phyloP scores from a whole-genome alignment of 2,113 vertebrate genomes.

The Microcebus griseorufus region DNA sequence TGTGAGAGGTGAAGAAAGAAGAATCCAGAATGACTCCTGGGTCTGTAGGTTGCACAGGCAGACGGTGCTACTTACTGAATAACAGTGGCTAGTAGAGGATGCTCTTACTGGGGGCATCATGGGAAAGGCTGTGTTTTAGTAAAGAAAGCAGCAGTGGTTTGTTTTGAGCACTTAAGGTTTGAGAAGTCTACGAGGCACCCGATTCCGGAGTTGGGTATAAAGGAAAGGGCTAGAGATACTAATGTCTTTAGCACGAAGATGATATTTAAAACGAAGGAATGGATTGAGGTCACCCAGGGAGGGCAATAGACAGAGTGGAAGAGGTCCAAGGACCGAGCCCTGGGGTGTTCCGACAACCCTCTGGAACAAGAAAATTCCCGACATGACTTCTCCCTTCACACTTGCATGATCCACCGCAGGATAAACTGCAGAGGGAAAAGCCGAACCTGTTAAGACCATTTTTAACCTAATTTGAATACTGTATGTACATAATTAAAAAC shows the following conservation, averaged over 20 bases:
- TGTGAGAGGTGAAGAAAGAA: not conserved
- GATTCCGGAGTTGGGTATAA: not conserved
- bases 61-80: not conserved
- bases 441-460: slow-evolving; percentile 36
- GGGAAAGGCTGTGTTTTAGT: not conserved
- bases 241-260: not conserved
- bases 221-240: not conserved
- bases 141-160: not conserved
- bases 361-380: not conserved
- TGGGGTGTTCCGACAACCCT: not conserved
- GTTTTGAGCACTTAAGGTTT: not conserved
- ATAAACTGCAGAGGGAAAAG: slow-evolving; percentile 41
- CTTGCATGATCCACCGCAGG: not conserved
- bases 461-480: slow-evolving; percentile 74
- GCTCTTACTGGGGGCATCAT: not conserved
- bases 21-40: not conserved
- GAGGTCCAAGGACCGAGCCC: not conserved
- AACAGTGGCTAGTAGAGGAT: not conserved
- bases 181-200: not conserved
- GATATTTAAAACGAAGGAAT: not conserved
- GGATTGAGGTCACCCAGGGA: not conserved
- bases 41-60: not conserved
- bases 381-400: not conserved
- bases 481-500: slow-evolving; percentile 80
- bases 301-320: not conserved